A percentile compares a stretch with the other conserved stretches of the same genome.
Conservation (phyloP, 1,140 invertebrate genomes). For the Drosophila nikananu region DNA sequence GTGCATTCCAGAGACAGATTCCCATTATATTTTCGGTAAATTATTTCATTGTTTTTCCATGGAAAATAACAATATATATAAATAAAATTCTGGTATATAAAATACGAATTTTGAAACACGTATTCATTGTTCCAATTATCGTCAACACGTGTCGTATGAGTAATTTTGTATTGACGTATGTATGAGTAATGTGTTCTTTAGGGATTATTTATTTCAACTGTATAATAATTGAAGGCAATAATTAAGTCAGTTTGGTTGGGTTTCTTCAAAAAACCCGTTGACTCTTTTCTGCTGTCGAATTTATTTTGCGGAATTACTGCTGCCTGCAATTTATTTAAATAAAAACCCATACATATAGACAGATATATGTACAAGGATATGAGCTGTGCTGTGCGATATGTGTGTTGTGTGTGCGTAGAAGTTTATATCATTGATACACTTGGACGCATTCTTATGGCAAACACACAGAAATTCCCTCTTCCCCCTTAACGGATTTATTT, state of each 20-base stretch:
- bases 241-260: neutral
- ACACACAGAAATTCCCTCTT: too few species aligned
- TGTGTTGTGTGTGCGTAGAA: conserved; percentile 45
- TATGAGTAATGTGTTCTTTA: neutral
- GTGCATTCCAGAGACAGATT: conserved; percentile 35
- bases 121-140: neutral
- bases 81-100: too few species aligned
- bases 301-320: conserved; percentile 28
- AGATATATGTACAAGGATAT: conserved; percentile 10
- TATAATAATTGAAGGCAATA: neutral
- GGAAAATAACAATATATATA: too few species aligned
- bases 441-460: conserved; percentile 72
- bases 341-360: conserved; percentile 12
- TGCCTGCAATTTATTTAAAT: conserved; percentile 41
- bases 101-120: neutral
- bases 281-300: conserved; percentile 9
- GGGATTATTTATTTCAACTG: neutral
- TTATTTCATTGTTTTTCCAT: conserved; percentile 12
- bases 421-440: conserved; percentile 75
- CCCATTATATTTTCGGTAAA: conserved; percentile 30
- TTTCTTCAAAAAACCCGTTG: neutral
- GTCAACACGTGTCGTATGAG: neutral
- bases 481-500: neutral
- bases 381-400: neutral
- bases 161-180: neutral